Evolutionary conservation across 2,797 vertebrate species (phyloP), one percentile per base, ranked within the genome.

Genomic region (Phataginus tetradactyla): DNA sequence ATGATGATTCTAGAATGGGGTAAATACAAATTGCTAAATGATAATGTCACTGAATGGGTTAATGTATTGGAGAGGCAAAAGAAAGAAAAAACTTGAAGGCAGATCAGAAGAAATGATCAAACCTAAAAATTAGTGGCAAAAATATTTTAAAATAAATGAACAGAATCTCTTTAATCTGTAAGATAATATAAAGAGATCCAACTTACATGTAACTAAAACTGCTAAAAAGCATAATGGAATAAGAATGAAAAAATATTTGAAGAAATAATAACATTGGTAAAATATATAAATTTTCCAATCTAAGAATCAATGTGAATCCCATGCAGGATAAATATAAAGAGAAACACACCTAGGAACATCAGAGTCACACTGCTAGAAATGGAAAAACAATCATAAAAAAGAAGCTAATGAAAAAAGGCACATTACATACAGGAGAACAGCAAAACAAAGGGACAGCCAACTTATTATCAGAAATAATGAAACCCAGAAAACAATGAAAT

Each of bases 371-470:
- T 53, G 17, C 11, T 63, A 13, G 49, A 91, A 93, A 59, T 7
- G 68, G 29, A 83, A 86, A 45, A 94, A 90, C 64, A 57, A 89
- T 74, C 74, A 86, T 49, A 74, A 90, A 74, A 90, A 83, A 78
- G 27, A 42, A 92, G 39, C 10, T 23, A 57, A 34, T 51, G 39
- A 69, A 42, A 69, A 92, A 88, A 91, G 63, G 4, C 37, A 78
- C 4, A 49, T 51, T 68, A 21, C 17, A 51, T n/a, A 53, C 1
- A 68, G 4, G 4, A 53, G 39, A 64, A 27, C 5, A 88, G 14
- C 8, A 78, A 74, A 45, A 34, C 34, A 55, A 86, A 91, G 80
- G 25, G n/a, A 79, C 37, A 20, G 45, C 25, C 71, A 78, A 68
- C 15, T 85, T 91, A 53, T 77, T 42, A 72, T 53, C 55, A 89